Conservation (phyloP, 2,888 invertebrate genomes). For the Drosophila eohydei region DNA sequence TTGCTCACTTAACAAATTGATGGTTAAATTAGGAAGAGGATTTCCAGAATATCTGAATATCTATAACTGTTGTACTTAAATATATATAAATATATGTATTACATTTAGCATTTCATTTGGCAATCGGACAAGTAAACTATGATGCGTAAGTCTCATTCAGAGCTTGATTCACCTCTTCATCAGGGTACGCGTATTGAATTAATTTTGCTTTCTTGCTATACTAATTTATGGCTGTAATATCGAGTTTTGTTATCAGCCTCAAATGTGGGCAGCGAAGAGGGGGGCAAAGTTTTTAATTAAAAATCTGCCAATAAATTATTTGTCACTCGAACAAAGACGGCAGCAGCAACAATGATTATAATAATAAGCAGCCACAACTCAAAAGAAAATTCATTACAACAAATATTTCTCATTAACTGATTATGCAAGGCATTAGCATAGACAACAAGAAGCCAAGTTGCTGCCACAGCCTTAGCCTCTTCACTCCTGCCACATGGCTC, state of each 20-base stretch:
- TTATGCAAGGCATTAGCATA: conserved; percentile 75
- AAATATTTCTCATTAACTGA: conserved; percentile 80
- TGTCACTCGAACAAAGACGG: conserved; percentile 62
- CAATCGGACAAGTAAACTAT: neutral
- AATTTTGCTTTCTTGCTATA: conserved; percentile 6
- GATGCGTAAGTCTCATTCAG: too few relatives aligned
- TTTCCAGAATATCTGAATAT: neutral
- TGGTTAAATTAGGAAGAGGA: conserved; percentile 25
- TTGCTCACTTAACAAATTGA: conserved; percentile 61
- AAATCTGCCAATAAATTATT: conserved; percentile 78
- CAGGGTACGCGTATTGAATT: conserved; percentile 1
- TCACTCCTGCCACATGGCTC: neutral
- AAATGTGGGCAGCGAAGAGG: neutral
- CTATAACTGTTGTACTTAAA: neutral
- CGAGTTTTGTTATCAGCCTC: conserved; percentile 32
- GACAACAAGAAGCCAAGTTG: conserved; percentile 60
- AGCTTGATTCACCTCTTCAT: neutral
- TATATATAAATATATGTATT: neutral
- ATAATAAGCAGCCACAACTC: conserved; percentile 54
- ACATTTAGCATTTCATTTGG: neutral
- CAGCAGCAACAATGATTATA: conserved; percentile 50
- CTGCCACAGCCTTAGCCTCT: conserved; percentile 35
- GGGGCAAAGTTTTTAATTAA: conserved; percentile 69
- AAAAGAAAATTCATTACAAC: conserved; percentile 77
- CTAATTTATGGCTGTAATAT: conserved; percentile 63